These are phyloP conservation scores for Cyprinus carpio DNA, from an alignment of 2,113 vertebrate species.

Conservation along the genomic window DNA sequence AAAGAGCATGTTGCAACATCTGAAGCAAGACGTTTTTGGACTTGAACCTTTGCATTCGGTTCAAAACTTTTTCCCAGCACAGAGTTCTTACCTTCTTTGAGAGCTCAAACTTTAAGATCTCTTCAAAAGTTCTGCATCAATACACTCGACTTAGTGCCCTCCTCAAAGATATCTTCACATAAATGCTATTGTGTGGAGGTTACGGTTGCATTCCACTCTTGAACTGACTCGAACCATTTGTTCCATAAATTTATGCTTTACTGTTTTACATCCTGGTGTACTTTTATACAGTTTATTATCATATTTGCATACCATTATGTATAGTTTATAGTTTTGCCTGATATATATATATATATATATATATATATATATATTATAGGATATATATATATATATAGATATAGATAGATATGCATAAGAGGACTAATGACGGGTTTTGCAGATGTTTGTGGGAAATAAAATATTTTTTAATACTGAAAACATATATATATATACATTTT, in stretches of 20 bases:
- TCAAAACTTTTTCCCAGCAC: not conserved
- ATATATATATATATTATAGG: no score
- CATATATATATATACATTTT: no score
- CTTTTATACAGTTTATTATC: not conserved
- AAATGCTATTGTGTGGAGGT: not conserved
- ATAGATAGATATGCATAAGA: not conserved
- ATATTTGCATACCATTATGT: no score
- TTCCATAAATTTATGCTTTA: not conserved
- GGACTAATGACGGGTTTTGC: not conserved
- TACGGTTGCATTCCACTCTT: not conserved
- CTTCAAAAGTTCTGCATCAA: constrained; percentile 7
- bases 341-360: not conserved
- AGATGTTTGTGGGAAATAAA: not conserved
- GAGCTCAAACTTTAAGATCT: not conserved
- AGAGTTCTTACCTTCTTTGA: not conserved
- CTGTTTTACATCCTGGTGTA: not conserved
- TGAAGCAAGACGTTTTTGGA: not conserved
- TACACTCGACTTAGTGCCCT: not conserved
- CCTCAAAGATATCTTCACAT: not conserved
- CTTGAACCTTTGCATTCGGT: constrained; percentile 1
- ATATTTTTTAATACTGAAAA: not conserved
- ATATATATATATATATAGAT: not conserved
- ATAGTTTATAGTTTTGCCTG: no score
- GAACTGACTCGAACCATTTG: not conserved
- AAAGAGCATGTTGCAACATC: not conserved